phyloP scores from a whole-genome alignment of 2,113 vertebrate species.

The Salvator merianae region DNA sequence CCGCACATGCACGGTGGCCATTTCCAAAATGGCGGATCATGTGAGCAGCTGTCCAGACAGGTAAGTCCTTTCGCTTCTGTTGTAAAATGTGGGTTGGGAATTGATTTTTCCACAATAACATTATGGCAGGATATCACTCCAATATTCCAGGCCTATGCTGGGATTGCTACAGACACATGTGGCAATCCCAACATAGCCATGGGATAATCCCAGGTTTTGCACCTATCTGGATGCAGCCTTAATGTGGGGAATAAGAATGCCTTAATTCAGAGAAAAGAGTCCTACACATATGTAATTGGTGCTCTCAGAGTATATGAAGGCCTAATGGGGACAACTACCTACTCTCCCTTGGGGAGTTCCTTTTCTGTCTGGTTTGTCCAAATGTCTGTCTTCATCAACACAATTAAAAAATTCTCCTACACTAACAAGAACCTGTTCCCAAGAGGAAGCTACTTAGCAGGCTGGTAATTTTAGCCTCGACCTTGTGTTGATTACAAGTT shows the following conservation, averaged over 20 bases:
- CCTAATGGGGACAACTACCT: background rate
- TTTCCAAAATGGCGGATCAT: no score
- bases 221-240: no score
- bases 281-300: background rate
- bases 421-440: conserved; percentile 42
- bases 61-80: no score
- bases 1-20: no score
- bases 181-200: no score
- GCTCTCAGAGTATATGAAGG: background rate
- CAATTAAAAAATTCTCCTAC: conserved; percentile 14
- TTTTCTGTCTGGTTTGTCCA: conserved; percentile 24
- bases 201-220: no score
- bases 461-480: conserved; percentile 67
- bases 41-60: no score
- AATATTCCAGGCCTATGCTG: no score
- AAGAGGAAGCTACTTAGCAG: conserved; percentile 67
- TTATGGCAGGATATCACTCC: no score
- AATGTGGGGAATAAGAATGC: background rate
- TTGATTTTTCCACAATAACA: no score
- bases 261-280: background rate
- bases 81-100: no score
- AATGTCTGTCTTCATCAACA: background rate
- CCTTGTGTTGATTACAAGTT: conserved; percentile 72
- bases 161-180: no score
- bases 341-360: accelerated